Percentiles rank a stretch among this genome's conserved stretches.
phyloP scores from a whole-genome alignment of 1,140 invertebrate species.

The Hylaeus volcanicus region DNA sequence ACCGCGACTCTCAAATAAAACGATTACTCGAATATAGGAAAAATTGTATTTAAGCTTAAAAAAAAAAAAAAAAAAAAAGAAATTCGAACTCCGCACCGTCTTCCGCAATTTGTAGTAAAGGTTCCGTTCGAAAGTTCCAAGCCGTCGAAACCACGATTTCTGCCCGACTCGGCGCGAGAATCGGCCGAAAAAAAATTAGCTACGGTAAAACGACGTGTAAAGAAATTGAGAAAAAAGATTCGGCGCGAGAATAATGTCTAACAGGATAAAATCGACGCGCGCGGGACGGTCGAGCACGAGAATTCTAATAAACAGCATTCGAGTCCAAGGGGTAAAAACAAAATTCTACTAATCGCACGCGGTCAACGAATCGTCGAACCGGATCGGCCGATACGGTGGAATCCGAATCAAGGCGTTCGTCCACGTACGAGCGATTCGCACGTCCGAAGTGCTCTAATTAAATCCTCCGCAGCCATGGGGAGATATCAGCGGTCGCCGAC shows the following conservation, averaged over 20 bases:
- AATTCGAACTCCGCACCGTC: background rate
- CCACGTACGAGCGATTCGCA: slow-evolving; percentile 5
- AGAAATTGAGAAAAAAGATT: background rate
- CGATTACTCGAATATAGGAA: background rate
- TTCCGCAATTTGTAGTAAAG: slow-evolving; percentile 10
- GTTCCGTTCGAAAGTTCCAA: background rate
- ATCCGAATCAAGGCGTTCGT: background rate
- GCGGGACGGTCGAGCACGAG: background rate
- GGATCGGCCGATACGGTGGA: background rate
- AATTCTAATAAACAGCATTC: background rate
- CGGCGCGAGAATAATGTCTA: background rate
- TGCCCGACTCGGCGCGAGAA: too few relatives aligned
- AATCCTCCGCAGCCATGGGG: slow-evolving; percentile 5
- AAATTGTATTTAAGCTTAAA: slow-evolving; percentile 1
- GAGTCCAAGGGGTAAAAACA: background rate
- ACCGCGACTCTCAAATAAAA: background rate
- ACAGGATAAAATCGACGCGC: background rate
- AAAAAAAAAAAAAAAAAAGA: background rate
- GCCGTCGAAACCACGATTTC: background rate
- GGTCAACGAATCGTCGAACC: background rate
- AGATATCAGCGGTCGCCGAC: background rate
- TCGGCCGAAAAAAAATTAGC: background rate
- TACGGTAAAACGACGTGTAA: background rate
- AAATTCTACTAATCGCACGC: slow-evolving; percentile 5
- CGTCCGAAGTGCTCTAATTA: slow-evolving; percentile 11